Evolutionary conservation across 2,888 invertebrate genomes (phyloP).

Genomic region (Schrankia costaestrigalis): DNA sequence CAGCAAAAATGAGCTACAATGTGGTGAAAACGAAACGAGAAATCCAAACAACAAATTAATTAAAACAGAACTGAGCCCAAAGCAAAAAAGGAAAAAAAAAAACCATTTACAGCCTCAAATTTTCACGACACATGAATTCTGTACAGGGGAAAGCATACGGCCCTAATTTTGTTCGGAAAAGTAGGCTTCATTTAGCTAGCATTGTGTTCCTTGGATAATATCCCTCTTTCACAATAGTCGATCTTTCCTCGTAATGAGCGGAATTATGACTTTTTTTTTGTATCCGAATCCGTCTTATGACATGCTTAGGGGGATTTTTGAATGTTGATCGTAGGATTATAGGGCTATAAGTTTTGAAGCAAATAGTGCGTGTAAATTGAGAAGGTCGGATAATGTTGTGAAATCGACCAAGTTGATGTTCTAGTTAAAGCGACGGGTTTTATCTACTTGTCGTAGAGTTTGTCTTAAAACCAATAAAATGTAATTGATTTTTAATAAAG

Average conservation of each 20-base stretch:
- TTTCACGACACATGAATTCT: constrained; percentile 39
- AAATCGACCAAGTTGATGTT: background rate
- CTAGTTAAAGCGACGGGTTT: background rate
- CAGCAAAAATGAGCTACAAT: background rate
- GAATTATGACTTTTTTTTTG: constrained; percentile 69
- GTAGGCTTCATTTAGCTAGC: constrained; percentile 53
- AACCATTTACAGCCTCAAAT: constrained; percentile 26
- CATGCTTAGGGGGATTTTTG: constrained; percentile 27
- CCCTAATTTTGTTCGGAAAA: constrained; percentile 51
- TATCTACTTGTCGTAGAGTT: background rate
- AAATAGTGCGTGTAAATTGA: constrained; percentile 3
- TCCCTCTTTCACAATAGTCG: constrained; percentile 39
- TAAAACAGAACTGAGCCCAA: constrained; percentile 11
- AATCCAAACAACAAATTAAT: constrained; percentile 21
- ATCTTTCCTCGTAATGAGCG: constrained; percentile 55
- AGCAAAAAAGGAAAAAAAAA: constrained; percentile 10
- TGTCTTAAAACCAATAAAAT: too few relatives aligned
- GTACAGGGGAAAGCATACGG: constrained; percentile 38
- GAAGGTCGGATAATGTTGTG: background rate
- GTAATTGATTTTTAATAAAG: too few relatives aligned
- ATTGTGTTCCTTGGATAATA: constrained; percentile 61
- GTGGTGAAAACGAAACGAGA: constrained; percentile 2
- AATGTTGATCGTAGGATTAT: constrained; percentile 31
- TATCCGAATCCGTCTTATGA: constrained; percentile 49
- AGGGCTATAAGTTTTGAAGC: constrained; percentile 17